Evolutionary conservation across 2,113 vertebrate species (phyloP).

Genomic region (Proterorhinus semilunaris): DNA sequence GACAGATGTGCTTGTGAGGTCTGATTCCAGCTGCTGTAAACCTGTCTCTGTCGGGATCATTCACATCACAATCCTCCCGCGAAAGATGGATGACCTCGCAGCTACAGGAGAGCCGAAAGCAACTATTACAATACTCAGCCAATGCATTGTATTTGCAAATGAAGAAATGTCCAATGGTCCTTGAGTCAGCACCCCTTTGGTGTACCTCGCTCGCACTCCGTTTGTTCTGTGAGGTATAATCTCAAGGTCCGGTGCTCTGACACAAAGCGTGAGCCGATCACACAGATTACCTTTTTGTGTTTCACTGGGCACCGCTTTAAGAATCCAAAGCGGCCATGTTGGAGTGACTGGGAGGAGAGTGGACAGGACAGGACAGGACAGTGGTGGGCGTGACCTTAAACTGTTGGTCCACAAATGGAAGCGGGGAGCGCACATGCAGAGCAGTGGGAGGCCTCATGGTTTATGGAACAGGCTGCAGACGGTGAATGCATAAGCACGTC

Average conservation of each 20-base stretch:
- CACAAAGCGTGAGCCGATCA: slow-evolving; percentile 23
- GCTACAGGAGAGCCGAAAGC: slow-evolving; percentile 8
- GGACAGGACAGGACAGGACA: not conserved
- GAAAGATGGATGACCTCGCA: slow-evolving; percentile 38
- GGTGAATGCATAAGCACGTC: not conserved
- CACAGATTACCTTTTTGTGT: slow-evolving; percentile 19
- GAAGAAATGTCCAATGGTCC: too few species aligned
- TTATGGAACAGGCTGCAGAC: slow-evolving; percentile 2
- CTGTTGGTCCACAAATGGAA: not conserved
- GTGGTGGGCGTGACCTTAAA: not conserved
- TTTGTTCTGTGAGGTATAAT: not conserved
- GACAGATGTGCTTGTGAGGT: slow-evolving; percentile 35
- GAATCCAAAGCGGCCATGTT: slow-evolving; percentile 21
- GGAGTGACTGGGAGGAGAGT: not conserved
- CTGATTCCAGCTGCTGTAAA: slow-evolving; percentile 24
- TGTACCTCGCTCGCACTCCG: not conserved
- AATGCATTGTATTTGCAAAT: too few species aligned
- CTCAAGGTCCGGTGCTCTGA: slow-evolving; percentile 22
- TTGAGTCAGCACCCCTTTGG: too few species aligned
- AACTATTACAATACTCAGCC: slow-evolving; percentile 15
- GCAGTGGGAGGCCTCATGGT: not conserved
- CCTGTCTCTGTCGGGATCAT: slow-evolving; percentile 52
- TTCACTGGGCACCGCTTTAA: slow-evolving; percentile 10
- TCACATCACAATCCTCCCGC: slow-evolving; percentile 58
- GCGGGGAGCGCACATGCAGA: not conserved